A percentile compares a stretch with the other conserved stretches of the same genome.
Evolutionary conservation across 1,140 invertebrate genomes (phyloP).

Genomic region (Penaeus vannamei): DNA sequence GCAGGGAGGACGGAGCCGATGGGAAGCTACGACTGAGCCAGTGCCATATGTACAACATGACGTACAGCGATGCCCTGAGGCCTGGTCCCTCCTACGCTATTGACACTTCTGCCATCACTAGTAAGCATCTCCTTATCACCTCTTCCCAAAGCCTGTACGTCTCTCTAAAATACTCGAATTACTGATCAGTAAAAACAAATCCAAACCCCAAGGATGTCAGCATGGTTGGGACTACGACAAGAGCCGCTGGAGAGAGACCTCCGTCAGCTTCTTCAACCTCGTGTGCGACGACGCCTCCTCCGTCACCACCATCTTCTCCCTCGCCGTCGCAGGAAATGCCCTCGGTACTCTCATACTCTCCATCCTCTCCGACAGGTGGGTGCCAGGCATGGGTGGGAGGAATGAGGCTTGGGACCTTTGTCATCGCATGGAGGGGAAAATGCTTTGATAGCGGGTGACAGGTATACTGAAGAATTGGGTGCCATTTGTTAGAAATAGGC

Average conservation of each 20-base stretch:
- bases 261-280: conserved; percentile 54
- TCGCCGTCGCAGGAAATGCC: conserved; percentile 56
- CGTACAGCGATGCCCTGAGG: not conserved
- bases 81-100: conserved; percentile 27
- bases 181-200: not conserved
- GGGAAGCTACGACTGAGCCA: conserved; percentile 35
- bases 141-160: not conserved
- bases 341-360: conserved; percentile 61
- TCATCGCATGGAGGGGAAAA: too few species aligned
- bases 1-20: conserved; percentile 37
- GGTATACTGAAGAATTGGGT: too few species aligned
- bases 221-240: conserved; percentile 86
- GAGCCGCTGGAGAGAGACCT: conserved; percentile 53
- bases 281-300: conserved; percentile 51
- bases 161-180: too few species aligned
- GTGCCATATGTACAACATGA: conserved; percentile 55
- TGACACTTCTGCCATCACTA: conserved; percentile 41
- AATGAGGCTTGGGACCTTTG: too few species aligned
- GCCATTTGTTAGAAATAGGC: too few species aligned
- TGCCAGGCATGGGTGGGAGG: not conserved
- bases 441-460: too few species aligned
- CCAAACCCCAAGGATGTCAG: conserved; percentile 73
- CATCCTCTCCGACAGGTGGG: conserved; percentile 63
- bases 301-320: conserved; percentile 61
- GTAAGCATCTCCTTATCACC: not conserved